Evolutionary conservation across 2,888 invertebrate genomes (phyloP).

Genomic region (Apamea sordens): DNA sequence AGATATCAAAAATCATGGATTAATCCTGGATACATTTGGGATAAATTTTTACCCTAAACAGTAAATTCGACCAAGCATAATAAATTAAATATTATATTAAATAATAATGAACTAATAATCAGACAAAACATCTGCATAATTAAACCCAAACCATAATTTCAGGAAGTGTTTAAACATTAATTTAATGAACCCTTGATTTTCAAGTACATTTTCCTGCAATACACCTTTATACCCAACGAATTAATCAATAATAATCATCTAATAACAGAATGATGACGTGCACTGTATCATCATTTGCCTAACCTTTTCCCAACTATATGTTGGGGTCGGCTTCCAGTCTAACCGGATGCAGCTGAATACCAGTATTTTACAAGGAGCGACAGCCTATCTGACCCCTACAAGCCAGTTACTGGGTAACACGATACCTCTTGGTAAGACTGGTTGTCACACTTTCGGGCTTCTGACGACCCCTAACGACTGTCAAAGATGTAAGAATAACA

Average conservation of each 20-base stretch:
- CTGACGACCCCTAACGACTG: too few species aligned
- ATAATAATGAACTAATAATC: neutral
- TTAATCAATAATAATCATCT: slow-evolving; percentile 11
- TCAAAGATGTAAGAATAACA: too few species aligned
- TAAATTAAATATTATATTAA: neutral
- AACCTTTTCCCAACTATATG: too few species aligned
- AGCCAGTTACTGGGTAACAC: neutral
- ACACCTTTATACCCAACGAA: neutral
- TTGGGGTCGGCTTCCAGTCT: too few species aligned
- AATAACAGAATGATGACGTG: slow-evolving; percentile 36
- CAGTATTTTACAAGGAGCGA: too few species aligned
- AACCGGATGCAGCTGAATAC: too few species aligned
- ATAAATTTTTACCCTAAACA: neutral
- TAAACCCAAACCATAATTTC: neutral
- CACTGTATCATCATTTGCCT: neutral
- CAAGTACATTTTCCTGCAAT: neutral
- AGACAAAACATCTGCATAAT: neutral
- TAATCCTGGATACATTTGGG: neutral
- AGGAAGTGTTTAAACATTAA: neutral
- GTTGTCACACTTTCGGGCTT: neutral
- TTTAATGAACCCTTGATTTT: neutral
- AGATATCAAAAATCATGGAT: neutral
- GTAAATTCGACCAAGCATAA: neutral
- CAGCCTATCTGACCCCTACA: too few species aligned
- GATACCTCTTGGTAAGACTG: neutral